Conservation (phyloP, 1,140 invertebrate genomes). For the Micrasema longulum region DNA sequence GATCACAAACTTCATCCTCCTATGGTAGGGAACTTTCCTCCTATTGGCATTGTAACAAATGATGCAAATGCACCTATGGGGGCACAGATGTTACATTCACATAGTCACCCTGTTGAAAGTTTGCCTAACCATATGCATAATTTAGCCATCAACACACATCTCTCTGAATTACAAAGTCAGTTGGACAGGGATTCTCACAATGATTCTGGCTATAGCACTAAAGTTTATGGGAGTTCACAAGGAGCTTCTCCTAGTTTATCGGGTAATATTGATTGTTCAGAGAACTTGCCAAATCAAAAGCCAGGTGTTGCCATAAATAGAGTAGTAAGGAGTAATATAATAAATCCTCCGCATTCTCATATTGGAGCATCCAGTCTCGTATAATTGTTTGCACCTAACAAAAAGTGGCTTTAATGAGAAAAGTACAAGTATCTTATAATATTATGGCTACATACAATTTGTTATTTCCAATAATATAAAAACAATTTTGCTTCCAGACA, state of each 20-base stretch:
- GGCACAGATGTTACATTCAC: constrained; percentile 25
- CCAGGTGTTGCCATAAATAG: constrained; percentile 48
- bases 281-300: constrained; percentile 52
- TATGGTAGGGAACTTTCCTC: constrained; percentile 55
- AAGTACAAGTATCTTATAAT: constrained; percentile 38
- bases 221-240: constrained; percentile 81
- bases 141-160: constrained; percentile 65
- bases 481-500: no score
- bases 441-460: no score
- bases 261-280: constrained; percentile 68
- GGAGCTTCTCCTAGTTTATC: constrained; percentile 82
- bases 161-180: constrained; percentile 66
- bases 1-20: constrained; percentile 56
- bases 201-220: constrained; percentile 83
- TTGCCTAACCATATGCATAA: constrained; percentile 64
- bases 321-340: constrained; percentile 41
- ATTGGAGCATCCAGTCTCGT: constrained; percentile 66
- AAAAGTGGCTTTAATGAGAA: constrained; percentile 6
- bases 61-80: constrained; percentile 49
- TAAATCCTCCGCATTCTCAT: constrained; percentile 53
- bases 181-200: constrained; percentile 77
- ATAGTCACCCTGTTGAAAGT: constrained; percentile 53
- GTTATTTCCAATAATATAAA: no score
- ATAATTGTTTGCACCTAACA: constrained; percentile 40
- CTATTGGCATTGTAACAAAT: constrained; percentile 57